Percentiles rank a stretch among this genome's conserved stretches.
These are phyloP conservation scores for Lordiphosa mommai DNA, from an alignment of 1,140 invertebrate genomes.

Conservation along the genomic window DNA sequence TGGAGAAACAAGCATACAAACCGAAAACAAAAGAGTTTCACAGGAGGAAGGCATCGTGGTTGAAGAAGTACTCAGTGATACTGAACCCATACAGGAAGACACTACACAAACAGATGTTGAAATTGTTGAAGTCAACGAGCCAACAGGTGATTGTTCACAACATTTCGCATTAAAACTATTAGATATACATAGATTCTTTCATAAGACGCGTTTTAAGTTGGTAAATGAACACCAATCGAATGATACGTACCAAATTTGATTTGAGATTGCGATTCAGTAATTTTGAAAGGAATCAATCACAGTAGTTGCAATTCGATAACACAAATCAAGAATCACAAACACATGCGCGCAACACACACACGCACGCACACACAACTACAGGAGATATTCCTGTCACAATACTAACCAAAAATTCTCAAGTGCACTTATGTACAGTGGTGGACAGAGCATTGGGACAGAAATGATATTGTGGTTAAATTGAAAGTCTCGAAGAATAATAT, in stretches of 20 bases:
- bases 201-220: slow-evolving; percentile 2
- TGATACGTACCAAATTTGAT: slow-evolving; percentile 9
- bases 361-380: slow-evolving; percentile 5
- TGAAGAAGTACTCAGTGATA: slow-evolving; percentile 79
- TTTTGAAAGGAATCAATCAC: slow-evolving; percentile 9
- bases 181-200: slow-evolving; percentile 11
- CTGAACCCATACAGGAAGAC: slow-evolving; percentile 63
- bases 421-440: slow-evolving; percentile 19
- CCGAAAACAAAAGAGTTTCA: slow-evolving; percentile 69
- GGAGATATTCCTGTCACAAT: slow-evolving; percentile 21
- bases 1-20: slow-evolving; percentile 69
- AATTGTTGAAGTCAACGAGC: slow-evolving; percentile 73
- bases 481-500: too few relatives aligned
- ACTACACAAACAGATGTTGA: slow-evolving; percentile 61
- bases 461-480: too few relatives aligned
- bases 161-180: slow-evolving; percentile 14
- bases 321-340: slow-evolving; percentile 22
- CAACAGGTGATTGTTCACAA: slow-evolving; percentile 65
- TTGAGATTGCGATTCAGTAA: slow-evolving; percentile 17
- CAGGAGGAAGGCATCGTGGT: slow-evolving; percentile 72
- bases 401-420: slow-evolving; percentile 36
- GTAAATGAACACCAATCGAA: slow-evolving; percentile 6
- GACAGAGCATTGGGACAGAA: too few relatives aligned
- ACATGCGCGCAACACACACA: slow-evolving; percentile 6
- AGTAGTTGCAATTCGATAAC: slow-evolving; percentile 28